Evolutionary conservation across 2,888 invertebrate genomes (phyloP), one percentile per base, ranked within the genome.

Genomic region (Seira musarum): DNA sequence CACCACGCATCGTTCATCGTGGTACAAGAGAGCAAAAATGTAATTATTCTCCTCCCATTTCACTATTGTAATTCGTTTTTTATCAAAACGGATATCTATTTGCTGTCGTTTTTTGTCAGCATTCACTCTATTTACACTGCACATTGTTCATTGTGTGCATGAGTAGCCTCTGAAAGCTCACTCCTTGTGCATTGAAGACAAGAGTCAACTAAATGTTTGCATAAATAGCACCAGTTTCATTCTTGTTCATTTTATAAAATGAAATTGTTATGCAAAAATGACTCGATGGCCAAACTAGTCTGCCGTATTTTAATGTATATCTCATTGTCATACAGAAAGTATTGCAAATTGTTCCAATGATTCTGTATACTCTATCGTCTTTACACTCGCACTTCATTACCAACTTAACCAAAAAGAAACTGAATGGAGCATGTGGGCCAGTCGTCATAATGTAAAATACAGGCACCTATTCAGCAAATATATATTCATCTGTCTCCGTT

Each of bases 71-170:
- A 67, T 74, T 60, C 24, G n/a, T 46, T 40, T 40, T 74, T 74
- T 74, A 74, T 74, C 67, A 67, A 40, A 61, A 74, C 60, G 66
- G 17, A 61, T 67, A 74, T 74, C 71, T n/a, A n/a, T n/a, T n/a
- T 61, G 24, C 30, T 74, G 67, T 67, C 53, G 25, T 40, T 64
- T n/a, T 22, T 57, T 74, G 74, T 53, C 67, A 74, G 57, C 73
- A 66, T 53, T 57, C 17, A 21, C 61, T 60, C 60, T 60, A 74
- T 66, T 57, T 66, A 64, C 64, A 72, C 35, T 3, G 35, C 24
- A n/a, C 46, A 57, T 46, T 19, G 19, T 40, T 40, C 40, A 13
- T n/a, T n/a, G n/a, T n/a, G n/a, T n/a, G n/a, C n/a, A n/a, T n/a
- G n/a, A n/a, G 40, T 13, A 40, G 40, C 6, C 40, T 8, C 5